Evolutionary conservation across 2,888 invertebrate species (phyloP).

Genomic region (Agrilus mali): DNA sequence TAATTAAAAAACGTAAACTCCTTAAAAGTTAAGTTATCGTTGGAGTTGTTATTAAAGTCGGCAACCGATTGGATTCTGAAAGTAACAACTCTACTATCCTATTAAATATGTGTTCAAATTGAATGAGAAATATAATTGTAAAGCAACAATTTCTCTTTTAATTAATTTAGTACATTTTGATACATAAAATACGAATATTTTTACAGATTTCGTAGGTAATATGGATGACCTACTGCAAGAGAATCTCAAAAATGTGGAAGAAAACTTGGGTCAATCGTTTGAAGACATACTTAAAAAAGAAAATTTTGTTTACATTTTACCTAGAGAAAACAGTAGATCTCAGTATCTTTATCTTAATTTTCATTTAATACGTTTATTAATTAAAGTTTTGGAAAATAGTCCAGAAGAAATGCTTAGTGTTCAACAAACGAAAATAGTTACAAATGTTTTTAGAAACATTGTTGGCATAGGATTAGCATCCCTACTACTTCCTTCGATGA

Average conservation of each 20-base stretch:
- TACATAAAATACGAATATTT: background rate
- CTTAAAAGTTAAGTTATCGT: no score
- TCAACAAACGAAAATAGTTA: conserved; percentile 49
- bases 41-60: no score
- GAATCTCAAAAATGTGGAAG: conserved; percentile 17
- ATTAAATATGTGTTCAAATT: no score
- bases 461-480: conserved; percentile 53
- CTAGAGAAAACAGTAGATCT: no score
- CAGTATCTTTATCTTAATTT: conserved; percentile 35
- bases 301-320: no score
- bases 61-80: no score
- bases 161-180: background rate
- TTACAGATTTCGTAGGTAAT: conserved; percentile 20
- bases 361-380: conserved; percentile 32
- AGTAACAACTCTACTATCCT: no score
- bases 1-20: no score
- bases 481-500: conserved; percentile 43
- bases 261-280: conserved; percentile 1
- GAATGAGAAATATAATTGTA: no score
- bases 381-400: conserved; percentile 5
- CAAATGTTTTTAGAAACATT: conserved; percentile 47
- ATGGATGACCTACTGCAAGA: conserved; percentile 20
- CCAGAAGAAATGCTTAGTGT: conserved; percentile 45
- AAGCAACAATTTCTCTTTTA: no score
- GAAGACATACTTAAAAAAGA: no score